phyloP scores from a whole-genome alignment of 1,140 invertebrate genomes.

The Cryptotermes secundus region DNA sequence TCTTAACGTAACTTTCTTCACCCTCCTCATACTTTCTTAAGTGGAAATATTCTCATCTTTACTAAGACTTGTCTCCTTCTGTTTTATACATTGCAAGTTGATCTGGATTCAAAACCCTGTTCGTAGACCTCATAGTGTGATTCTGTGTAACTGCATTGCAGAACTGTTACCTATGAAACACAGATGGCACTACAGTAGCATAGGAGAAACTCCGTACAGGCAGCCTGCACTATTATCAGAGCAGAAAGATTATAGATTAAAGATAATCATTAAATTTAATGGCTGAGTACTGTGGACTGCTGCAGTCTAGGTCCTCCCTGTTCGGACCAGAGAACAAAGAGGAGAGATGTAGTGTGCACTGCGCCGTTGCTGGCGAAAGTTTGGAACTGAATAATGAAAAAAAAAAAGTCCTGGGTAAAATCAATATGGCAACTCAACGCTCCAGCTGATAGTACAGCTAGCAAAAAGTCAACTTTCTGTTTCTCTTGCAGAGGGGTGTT shows the following conservation, averaged over 20 bases:
- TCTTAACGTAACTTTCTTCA: too few relatives aligned
- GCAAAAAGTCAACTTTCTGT: background rate
- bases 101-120: too few relatives aligned
- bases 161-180: too few relatives aligned
- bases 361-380: background rate
- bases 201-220: too few relatives aligned
- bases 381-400: constrained; percentile 6
- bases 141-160: too few relatives aligned
- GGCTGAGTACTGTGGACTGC: background rate
- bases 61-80: too few relatives aligned
- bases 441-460: background rate
- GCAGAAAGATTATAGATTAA: background rate
- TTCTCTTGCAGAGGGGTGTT: background rate
- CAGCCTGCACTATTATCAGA: background rate
- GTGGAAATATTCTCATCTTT: too few relatives aligned
- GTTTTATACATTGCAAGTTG: too few relatives aligned
- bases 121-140: too few relatives aligned
- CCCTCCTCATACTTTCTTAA: too few relatives aligned
- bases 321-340: background rate
- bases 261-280: background rate
- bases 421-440: background rate
- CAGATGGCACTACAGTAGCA: too few relatives aligned
- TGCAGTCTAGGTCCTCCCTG: background rate
- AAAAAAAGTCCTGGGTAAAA: background rate
- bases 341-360: background rate